Evolutionary conservation across 1,140 invertebrate genomes (phyloP).

Genomic region (Euwallacea similis): DNA sequence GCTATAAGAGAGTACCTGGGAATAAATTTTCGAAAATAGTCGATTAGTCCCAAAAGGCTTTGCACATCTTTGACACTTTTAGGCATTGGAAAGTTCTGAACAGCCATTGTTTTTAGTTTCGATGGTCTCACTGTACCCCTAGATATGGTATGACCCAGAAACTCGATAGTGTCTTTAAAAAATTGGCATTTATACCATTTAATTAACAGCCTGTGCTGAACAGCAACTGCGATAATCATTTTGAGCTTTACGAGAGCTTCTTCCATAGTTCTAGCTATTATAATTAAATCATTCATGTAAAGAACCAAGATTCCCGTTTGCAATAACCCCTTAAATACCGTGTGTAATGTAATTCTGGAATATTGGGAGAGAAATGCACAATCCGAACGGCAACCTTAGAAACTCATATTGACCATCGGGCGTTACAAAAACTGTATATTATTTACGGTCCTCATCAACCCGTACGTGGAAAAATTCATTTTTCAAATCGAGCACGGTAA

Average conservation of each 20-base stretch:
- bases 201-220: constrained; percentile 49
- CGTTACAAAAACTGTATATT: constrained; percentile 45
- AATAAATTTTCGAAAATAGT: constrained; percentile 51
- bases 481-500: constrained; percentile 46
- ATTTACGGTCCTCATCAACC: constrained; percentile 41
- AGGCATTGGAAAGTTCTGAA: constrained; percentile 48
- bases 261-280: constrained; percentile 34
- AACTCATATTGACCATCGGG: constrained; percentile 45
- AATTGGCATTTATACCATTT: constrained; percentile 50
- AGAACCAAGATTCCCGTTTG: constrained; percentile 38
- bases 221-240: constrained; percentile 41
- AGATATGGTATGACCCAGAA: constrained; percentile 34
- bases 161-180: constrained; percentile 31
- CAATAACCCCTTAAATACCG: constrained; percentile 43
- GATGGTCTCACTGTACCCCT: constrained; percentile 41
- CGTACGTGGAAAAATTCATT: constrained; percentile 51
- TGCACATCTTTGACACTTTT: too few species aligned
- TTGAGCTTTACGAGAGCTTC: constrained; percentile 33
- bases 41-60: constrained; percentile 47
- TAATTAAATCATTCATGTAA: constrained; percentile 43
- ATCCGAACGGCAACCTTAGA: constrained; percentile 43
- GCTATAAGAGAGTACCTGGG: constrained; percentile 38
- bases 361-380: constrained; percentile 37
- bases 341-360: constrained; percentile 40
- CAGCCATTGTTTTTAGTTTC: constrained; percentile 47